These are phyloP conservation scores for Hemicrepidius hirtus DNA, from an alignment of 2,888 invertebrate species.

Conservation along the genomic window DNA sequence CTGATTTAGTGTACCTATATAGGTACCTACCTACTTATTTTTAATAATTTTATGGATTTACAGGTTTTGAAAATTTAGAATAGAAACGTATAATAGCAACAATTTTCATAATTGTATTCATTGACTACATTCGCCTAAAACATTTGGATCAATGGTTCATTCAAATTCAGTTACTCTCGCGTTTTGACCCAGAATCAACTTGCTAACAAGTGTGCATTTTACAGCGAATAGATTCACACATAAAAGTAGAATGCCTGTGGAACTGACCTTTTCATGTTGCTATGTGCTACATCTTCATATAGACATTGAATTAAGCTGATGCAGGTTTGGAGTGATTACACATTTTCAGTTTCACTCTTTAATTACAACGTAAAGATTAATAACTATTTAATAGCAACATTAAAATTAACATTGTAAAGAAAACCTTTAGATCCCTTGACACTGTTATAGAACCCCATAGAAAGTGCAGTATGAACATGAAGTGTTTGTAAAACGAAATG, in stretches of 20 bases:
- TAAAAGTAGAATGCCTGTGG: conserved; percentile 31
- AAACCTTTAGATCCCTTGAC: not conserved
- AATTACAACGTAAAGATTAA: conserved; percentile 16
- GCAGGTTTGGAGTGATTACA: not conserved
- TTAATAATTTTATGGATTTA: no score
- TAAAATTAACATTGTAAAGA: not conserved
- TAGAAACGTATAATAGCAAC: not conserved
- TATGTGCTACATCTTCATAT: not conserved
- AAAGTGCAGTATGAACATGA: no score
- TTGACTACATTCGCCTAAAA: conserved; percentile 8
- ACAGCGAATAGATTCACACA: conserved; percentile 22
- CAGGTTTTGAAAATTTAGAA: not conserved
- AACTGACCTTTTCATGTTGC: conserved; percentile 23
- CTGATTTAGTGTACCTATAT: no score
- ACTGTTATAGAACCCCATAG: no score
- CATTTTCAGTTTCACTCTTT: conserved; percentile 33
- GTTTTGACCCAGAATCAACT: conserved; percentile 35
- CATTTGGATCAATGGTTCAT: conserved; percentile 40
- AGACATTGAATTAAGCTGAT: not conserved
- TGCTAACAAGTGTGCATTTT: conserved; percentile 27
- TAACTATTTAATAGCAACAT: not conserved
- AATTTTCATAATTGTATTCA: not conserved
- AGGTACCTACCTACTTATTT: no score
- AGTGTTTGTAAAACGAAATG: no score
- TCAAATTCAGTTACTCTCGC: conserved; percentile 29